A percentile compares a stretch with the other conserved stretches of the same genome.
phyloP scores from a whole-genome alignment of 2,113 vertebrate species.

The Trichechus manatus region DNA sequence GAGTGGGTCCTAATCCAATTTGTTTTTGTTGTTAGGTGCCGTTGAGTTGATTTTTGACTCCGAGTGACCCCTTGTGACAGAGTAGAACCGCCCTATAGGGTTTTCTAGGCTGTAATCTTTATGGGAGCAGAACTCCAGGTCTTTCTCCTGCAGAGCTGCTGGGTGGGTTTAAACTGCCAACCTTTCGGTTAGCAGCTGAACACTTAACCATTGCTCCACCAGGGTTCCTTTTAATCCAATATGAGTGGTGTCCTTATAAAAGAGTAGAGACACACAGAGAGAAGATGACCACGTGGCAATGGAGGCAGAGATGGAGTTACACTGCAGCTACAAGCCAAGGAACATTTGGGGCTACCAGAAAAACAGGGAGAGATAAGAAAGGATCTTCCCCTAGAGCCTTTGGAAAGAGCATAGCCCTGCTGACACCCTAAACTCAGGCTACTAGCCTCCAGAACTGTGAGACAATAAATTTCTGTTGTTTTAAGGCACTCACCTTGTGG shows the following conservation, averaged over 20 bases:
- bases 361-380: no score
- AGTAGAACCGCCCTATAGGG: background rate
- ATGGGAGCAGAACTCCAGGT: background rate
- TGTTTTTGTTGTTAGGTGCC: background rate
- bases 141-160: background rate
- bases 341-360: background rate
- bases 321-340: background rate
- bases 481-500: background rate
- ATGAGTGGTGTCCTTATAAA: background rate
- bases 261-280: background rate
- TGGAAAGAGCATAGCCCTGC: background rate
- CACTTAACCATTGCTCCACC: background rate
- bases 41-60: background rate
- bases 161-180: background rate
- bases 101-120: background rate
- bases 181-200: background rate
- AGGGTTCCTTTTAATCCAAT: background rate
- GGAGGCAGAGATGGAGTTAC: background rate
- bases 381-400: background rate
- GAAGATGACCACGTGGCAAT: background rate
- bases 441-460: background rate
- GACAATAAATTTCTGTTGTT: background rate
- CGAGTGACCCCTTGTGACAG: background rate
- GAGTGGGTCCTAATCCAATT: background rate
- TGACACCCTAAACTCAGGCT: background rate